Conservation (phyloP, 2,888 invertebrate genomes). For the Drosophila neotestacea region DNA sequence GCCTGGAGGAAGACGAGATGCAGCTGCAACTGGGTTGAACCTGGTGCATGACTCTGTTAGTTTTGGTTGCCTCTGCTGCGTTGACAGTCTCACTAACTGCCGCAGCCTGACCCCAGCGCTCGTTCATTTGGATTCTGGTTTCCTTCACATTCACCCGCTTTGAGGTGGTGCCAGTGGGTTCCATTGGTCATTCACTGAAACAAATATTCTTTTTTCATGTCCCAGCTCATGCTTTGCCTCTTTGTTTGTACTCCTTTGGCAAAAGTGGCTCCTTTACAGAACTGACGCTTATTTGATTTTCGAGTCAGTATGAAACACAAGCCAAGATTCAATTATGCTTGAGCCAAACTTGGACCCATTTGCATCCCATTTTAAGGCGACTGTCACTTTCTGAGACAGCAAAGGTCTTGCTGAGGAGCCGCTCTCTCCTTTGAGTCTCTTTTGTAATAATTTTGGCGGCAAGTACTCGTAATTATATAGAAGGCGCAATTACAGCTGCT, state of each 20-base stretch:
- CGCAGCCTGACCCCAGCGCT: slow-evolving; percentile 31
- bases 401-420: neutral
- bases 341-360: neutral
- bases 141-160: slow-evolving; percentile 27
- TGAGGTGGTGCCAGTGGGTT: slow-evolving; percentile 30
- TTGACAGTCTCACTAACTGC: slow-evolving; percentile 29
- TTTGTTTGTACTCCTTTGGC: slow-evolving; percentile 13
- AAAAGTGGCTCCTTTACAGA: slow-evolving; percentile 12
- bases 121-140: slow-evolving; percentile 46
- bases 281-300: slow-evolving; percentile 18
- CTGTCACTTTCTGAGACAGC: neutral
- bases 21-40: slow-evolving; percentile 25
- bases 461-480: slow-evolving; percentile 44
- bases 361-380: neutral
- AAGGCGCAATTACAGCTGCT: slow-evolving; percentile 51
- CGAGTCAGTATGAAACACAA: neutral
- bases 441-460: slow-evolving; percentile 14
- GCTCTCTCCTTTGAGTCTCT: neutral
- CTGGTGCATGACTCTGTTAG: slow-evolving; percentile 18
- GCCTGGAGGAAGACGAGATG: neutral
- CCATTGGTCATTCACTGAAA: slow-evolving; percentile 19
- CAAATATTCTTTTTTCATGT: slow-evolving; percentile 51
- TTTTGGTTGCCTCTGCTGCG: slow-evolving; percentile 20
- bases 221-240: slow-evolving; percentile 5
- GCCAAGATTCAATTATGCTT: neutral